phyloP scores from a whole-genome alignment of 2,797 vertebrate genomes.

The Hipposideros larvatus region DNA sequence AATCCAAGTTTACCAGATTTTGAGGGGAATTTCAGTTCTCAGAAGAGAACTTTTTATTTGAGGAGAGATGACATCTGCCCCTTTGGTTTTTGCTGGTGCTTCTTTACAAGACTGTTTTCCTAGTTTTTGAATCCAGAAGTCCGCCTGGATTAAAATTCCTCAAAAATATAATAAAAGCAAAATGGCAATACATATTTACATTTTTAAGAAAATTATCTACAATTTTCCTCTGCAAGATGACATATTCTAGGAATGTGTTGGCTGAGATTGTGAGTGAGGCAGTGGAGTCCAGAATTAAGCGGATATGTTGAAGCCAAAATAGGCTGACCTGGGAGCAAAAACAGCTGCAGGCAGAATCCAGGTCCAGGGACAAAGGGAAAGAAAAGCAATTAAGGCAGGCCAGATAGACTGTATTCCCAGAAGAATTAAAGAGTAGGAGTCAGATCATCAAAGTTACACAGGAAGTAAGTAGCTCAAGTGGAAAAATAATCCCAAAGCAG shows the following conservation, averaged over 20 bases:
- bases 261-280: not conserved
- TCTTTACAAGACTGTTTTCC: not conserved
- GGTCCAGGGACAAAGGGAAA: not conserved
- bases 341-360: not conserved
- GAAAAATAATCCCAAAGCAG: slow-evolving; percentile 30
- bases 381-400: not conserved
- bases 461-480: slow-evolving; percentile 24
- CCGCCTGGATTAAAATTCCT: not conserved
- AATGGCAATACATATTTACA: not conserved
- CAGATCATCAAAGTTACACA: not conserved
- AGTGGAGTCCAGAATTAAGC: slow-evolving; percentile 3
- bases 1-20: not conserved
- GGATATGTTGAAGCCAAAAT: not conserved
- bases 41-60: not conserved
- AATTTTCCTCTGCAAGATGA: not conserved
- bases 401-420: not conserved
- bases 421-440: not conserved
- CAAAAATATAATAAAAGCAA: not conserved
- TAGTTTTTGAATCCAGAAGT: not conserved
- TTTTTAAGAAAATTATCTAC: slow-evolving; percentile 30
- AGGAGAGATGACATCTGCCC: not conserved
- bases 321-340: not conserved
- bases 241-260: slow-evolving; percentile 24
- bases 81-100: not conserved
- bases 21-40: not conserved